Evolutionary conservation across 2,797 vertebrate genomes (phyloP), one percentile per base, ranked within the genome.

Genomic region (Discoglossus pictus): DNA sequence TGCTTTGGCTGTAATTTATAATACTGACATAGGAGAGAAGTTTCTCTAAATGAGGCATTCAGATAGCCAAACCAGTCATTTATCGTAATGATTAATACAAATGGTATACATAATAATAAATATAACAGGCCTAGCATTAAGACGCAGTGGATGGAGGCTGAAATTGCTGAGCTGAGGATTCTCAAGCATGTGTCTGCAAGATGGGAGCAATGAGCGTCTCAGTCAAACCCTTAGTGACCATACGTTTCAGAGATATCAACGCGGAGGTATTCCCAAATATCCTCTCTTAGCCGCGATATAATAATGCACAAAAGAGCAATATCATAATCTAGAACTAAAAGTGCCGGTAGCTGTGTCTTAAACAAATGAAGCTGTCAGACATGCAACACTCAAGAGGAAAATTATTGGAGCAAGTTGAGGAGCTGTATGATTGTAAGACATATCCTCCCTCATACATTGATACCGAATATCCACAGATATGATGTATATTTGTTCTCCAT

Each of bases 31-130:
- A 91, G 90, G 88, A 95, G 93, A 94, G 92, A 94, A 94, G 92
- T 96, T 97, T 94, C 93, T 94, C 93, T 96, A 97, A 96, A 98
- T 96, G 95, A 98, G 95, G 93, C 94, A 94, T 97, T 96, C 95
- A 95, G 92, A 95, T 94, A 90, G 91, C 94, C 93, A 95, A 94
- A 94, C 87, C 93, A 95, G 91, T 97, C 93, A 96, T 98, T 98
- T 98, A 96, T 98, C 93, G 92, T 94, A 90, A 93, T 95, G 95
- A 98, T 98, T 97, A 98, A 97, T 97, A 98, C 92, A 97, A 97
- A 97, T 96, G 92, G 93, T 96, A 96, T 96, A 95, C 92, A 88
- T 93, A 95, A 96, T 94, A 95, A 97, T 96, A 97, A 97, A 98
- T 97, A 98, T 94, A 81, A 80, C 90, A 84, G 89, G 82, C 89